phyloP scores from a whole-genome alignment of 2,797 vertebrate species.

The Babyrousa celebensis region DNA sequence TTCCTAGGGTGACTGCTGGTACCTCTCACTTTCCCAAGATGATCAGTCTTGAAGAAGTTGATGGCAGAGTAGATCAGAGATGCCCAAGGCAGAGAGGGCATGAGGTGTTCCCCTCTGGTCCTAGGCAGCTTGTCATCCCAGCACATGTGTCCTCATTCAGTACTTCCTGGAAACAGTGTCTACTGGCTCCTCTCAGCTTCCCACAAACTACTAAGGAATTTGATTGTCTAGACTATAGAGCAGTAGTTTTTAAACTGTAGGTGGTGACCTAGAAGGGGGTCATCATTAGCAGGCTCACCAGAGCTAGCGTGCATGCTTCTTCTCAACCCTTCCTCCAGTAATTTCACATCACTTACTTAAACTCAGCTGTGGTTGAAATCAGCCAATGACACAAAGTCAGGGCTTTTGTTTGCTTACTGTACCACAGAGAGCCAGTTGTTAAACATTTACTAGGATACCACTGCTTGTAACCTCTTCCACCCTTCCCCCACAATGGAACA shows the following conservation, averaged over 20 bases:
- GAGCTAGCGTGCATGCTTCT: neutral
- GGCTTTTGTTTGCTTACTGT: constrained; percentile 37
- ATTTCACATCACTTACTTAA: neutral
- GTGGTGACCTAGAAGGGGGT: neutral
- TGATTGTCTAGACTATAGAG: neutral
- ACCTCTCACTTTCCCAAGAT: neutral
- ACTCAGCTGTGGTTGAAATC: neutral
- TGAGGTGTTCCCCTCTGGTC: neutral
- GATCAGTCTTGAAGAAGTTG: neutral
- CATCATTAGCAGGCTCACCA: neutral
- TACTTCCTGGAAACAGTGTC: neutral
- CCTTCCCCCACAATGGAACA: neutral
- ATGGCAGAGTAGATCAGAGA: neutral
- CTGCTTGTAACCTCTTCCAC: neutral
- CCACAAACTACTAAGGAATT: neutral
- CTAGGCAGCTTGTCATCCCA: neutral
- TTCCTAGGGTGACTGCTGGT: neutral
- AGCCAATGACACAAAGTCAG: neutral
- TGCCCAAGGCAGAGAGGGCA: neutral
- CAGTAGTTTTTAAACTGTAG: constrained; percentile 18
- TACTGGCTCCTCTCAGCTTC: neutral
- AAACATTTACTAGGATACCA: neutral
- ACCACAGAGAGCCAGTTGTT: neutral
- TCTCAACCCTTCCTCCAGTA: neutral
- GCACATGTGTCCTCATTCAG: neutral